These are phyloP conservation scores for Aptenodytes forsteri DNA, from an alignment of 2,113 vertebrate genomes.

Conservation along the genomic window DNA sequence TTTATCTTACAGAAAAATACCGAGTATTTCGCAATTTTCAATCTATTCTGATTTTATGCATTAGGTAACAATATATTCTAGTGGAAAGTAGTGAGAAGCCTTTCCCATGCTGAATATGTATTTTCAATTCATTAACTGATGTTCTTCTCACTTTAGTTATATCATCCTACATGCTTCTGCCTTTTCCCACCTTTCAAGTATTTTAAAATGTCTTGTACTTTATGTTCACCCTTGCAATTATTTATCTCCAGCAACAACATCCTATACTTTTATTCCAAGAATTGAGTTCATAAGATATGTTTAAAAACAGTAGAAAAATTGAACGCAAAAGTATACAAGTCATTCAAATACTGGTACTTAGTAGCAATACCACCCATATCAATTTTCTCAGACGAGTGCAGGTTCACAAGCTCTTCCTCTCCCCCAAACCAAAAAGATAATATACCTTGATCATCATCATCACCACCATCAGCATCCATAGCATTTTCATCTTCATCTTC, in stretches of 20 bases:
- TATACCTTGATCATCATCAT: slow-evolving; percentile 98
- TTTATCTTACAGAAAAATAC: background rate
- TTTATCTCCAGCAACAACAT: background rate
- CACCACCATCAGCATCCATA: slow-evolving; percentile 95
- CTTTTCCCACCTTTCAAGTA: background rate
- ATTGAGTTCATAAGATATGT: background rate
- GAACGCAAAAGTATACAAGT: background rate
- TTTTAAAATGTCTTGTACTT: background rate
- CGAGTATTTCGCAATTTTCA: background rate
- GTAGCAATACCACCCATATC: background rate
- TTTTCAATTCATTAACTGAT: background rate
- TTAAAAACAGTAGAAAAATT: background rate
- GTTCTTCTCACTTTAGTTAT: background rate
- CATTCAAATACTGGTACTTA: background rate
- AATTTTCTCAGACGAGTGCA: background rate
- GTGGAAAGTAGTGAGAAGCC: background rate
- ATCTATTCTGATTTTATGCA: background rate
- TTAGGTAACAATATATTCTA: background rate
- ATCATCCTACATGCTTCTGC: background rate
- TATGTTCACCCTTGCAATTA: background rate
- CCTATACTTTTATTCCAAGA: background rate
- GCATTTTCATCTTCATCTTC: slow-evolving; percentile 99
- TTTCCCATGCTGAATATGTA: background rate
- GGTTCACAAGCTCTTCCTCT: background rate
- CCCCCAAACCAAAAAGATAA: background rate